Percentiles rank a stretch among this genome's conserved stretches.
Conservation (phyloP, 2,888 invertebrate genomes). For the Cantharis lateralis region DNA sequence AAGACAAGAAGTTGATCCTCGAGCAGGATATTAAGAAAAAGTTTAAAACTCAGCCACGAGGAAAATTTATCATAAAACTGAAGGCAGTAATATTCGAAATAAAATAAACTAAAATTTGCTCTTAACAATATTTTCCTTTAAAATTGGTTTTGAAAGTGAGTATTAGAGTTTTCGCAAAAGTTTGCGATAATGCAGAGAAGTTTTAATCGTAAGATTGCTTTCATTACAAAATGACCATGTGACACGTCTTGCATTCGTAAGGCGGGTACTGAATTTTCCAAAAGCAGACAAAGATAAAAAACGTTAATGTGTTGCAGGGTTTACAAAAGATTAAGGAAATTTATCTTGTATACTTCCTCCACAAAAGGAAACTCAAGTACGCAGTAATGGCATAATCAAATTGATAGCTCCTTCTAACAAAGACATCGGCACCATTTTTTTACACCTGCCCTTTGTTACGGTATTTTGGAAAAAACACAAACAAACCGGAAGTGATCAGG, state of each 20-base stretch:
- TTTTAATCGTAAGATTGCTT: too few species aligned
- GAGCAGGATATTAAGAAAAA: not conserved
- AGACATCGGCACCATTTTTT: slow-evolving; percentile 17
- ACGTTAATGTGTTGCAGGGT: not conserved
- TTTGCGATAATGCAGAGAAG: not conserved
- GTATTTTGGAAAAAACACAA: not conserved
- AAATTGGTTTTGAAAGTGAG: not conserved
- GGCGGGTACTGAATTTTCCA: not conserved
- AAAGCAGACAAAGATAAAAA: not conserved
- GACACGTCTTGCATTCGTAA: not conserved
- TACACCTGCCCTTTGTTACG: not conserved
- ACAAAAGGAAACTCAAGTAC: slow-evolving; percentile 35
- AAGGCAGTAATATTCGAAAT: not conserved
- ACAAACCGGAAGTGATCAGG: too few species aligned
- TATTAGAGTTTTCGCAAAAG: not conserved
- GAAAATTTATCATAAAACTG: not conserved
- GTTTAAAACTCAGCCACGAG: not conserved
- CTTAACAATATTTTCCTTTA: not conserved
- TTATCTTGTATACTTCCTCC: slow-evolving; percentile 30
- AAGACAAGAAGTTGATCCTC: not conserved
- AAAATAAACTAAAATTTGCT: not conserved
- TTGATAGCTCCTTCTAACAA: slow-evolving; percentile 33
- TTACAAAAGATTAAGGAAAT: slow-evolving; percentile 24
- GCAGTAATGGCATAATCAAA: slow-evolving; percentile 40
- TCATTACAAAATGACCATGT: not conserved